Base-by-base conservation (phyloP, 1,140 invertebrate species). In the Phortica variegata region DNA sequence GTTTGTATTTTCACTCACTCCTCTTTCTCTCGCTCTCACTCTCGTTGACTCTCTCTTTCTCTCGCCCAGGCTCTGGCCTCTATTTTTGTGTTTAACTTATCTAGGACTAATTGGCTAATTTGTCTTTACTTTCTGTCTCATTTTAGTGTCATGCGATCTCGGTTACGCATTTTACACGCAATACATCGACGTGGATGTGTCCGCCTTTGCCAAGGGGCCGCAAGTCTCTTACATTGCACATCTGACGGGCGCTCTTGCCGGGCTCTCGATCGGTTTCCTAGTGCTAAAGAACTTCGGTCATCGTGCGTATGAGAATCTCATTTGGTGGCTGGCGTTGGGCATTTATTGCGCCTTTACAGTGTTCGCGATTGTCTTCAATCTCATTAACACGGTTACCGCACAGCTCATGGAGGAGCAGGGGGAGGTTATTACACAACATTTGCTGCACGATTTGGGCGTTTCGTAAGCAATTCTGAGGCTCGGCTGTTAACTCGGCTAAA, bases 211-310 rank as follows among this genome's bases (percentile, higher is more conserved):
- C 76, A 63, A 79, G 80, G 75, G 81, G 4, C 86, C 88, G 8
- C 89, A 93, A 7, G 90, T 97, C 4, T 94, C 91, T 23, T 97
- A 97, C 78, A 91, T 94, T 45, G 93, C 94, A 23, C 95, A 97
- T 79, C 78, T 97, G 52, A 93, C 92, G 26, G 94, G 95, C 36
- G 90, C 90, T 1, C 74, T 93, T 40, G 91, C 91, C 6, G 92
- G 92, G 5, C 83, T 95, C 21, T 93, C 90, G 3, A 89, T 95
- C 56, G 90, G 90, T 2, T 84, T 97, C 8, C 80, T 97, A 18
- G 93, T 97, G 31, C 79, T 98, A 37, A 97, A 97, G 79, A 96
- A 97, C 79, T 95, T 97, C 74, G 91, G 96, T 65, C 91, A 95
- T 73, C 88, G 92, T 47, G 82, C 95, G 1, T 91, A 95, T 79